These are phyloP conservation scores for Merops nubicus DNA, from an alignment of 2,113 vertebrate genomes.

Conservation along the genomic window DNA sequence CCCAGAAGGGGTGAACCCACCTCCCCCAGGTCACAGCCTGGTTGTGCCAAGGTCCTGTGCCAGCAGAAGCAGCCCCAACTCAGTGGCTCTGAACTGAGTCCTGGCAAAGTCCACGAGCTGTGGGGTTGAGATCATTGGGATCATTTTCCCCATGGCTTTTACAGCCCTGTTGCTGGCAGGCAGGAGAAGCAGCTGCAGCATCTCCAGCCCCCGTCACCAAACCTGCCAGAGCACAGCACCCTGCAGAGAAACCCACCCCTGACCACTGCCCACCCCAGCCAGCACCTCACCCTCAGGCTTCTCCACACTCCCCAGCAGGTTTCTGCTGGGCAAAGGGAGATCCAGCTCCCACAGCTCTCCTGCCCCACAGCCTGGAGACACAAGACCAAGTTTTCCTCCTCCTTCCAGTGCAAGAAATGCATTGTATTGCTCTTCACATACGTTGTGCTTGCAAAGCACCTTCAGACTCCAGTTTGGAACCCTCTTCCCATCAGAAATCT, in stretches of 20 bases:
- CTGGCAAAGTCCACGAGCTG: neutral
- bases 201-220: accelerated
- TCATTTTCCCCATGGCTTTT: neutral
- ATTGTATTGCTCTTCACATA: accelerated
- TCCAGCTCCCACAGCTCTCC: neutral
- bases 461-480: accelerated
- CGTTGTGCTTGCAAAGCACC: accelerated
- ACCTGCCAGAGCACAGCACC: neutral
- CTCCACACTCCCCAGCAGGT: accelerated
- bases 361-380: accelerated
- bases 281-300: neutral
- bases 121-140: neutral
- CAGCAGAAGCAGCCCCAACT: neutral
- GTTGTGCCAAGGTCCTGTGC: neutral
- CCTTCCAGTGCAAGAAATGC: accelerated
- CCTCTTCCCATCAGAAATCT: neutral
- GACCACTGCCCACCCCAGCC: accelerated
- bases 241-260: accelerated
- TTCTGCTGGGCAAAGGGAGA: accelerated
- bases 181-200: neutral
- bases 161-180: accelerated
- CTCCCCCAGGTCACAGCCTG: neutral
- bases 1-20: neutral
- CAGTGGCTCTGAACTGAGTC: neutral
- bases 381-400: accelerated